A percentile compares a stretch with the other conserved stretches of the same genome.
Conservation (phyloP, 2,888 invertebrate species). For the Sycophila texana region DNA sequence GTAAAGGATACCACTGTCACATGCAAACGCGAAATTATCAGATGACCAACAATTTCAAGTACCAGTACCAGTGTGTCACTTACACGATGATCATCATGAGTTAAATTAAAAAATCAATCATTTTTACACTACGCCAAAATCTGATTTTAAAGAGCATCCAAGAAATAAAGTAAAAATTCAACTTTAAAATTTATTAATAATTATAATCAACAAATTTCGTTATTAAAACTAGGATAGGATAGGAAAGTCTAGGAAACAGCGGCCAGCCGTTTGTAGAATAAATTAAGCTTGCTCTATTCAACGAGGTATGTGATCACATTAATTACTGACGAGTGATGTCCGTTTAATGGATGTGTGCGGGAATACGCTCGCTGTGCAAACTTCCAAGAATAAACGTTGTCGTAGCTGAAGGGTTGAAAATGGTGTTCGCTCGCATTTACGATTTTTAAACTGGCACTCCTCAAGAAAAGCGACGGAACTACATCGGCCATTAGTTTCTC, state of each 20-base stretch:
- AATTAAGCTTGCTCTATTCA: background rate
- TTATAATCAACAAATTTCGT: background rate
- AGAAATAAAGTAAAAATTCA: too few relatives aligned
- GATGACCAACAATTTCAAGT: background rate
- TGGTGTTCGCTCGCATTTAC: too few relatives aligned
- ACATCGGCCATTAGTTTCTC: too few relatives aligned
- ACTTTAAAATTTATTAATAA: too few relatives aligned
- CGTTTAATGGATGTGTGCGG: background rate
- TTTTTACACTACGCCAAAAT: too few relatives aligned
- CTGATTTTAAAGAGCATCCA: too few relatives aligned
- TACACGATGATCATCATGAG: background rate
- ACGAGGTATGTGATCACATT: conserved; percentile 8
- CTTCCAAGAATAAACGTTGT: conserved; percentile 1
- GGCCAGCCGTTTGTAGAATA: conserved; percentile 1
- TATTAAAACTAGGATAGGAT: background rate
- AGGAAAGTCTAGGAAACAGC: background rate
- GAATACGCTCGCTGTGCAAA: conserved; percentile 4
- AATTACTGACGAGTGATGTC: conserved; percentile 27
- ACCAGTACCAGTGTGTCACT: background rate
- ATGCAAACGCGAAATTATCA: background rate
- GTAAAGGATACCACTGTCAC: too few relatives aligned
- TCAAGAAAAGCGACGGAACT: too few relatives aligned
- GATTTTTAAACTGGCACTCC: too few relatives aligned
- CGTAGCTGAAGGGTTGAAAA: background rate
- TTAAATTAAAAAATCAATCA: background rate